Percentiles rank a stretch among this genome's conserved stretches.
Conservation (phyloP, 2,888 invertebrate species). For the Ischnura elegans region DNA sequence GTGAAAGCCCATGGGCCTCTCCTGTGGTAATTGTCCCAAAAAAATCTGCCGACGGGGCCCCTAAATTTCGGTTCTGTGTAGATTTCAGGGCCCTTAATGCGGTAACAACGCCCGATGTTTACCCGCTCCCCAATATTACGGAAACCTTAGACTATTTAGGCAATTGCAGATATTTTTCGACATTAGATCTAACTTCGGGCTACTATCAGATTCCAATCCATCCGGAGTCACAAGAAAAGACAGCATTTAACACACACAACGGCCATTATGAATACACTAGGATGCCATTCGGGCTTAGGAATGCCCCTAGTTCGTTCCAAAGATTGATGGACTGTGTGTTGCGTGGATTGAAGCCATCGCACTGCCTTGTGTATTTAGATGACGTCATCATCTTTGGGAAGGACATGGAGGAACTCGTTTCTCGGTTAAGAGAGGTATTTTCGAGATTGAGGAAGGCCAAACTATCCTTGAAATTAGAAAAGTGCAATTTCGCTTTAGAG, state of each 20-base stretch:
- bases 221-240: neutral
- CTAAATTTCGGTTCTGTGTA: neutral
- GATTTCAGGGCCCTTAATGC: neutral
- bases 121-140: neutral
- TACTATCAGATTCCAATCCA: neutral
- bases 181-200: neutral
- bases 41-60: neutral
- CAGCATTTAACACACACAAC: neutral
- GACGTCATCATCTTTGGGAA: neutral
- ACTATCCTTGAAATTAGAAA: constrained; percentile 73
- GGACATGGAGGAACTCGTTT: neutral
- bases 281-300: neutral
- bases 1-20: neutral
- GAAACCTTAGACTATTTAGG: neutral
- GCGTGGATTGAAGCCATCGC: neutral
- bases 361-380: neutral
- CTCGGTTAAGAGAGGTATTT: constrained; percentile 69
- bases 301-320: neutral
- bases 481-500: constrained; percentile 68
- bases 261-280: neutral
- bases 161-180: neutral
- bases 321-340: neutral
- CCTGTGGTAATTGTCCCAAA: neutral
- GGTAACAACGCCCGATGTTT: neutral
- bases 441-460: constrained; percentile 69